A percentile compares a stretch with the other conserved stretches of the same genome.
These are phyloP conservation scores for Chaetodon trifascialis DNA, from an alignment of 2,113 vertebrate genomes.

Conservation along the genomic window DNA sequence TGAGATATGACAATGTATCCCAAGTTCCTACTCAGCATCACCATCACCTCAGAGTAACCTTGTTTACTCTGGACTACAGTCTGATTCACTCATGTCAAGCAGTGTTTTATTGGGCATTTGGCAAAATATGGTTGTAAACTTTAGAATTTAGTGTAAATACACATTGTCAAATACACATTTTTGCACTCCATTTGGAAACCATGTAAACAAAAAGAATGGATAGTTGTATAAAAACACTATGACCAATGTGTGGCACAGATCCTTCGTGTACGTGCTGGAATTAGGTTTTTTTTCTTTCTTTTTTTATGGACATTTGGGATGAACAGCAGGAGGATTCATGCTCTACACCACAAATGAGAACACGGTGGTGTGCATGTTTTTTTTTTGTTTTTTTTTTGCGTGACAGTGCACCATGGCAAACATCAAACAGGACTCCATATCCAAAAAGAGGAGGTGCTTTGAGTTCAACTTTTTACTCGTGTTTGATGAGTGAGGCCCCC, in stretches of 20 bases:
- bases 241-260: not conserved
- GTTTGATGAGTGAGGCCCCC: constrained; percentile 55
- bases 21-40: too few relatives aligned
- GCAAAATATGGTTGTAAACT: not conserved
- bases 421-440: constrained; percentile 42
- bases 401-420: constrained; percentile 46
- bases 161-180: not conserved
- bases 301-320: not conserved
- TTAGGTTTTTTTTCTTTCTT: too few relatives aligned
- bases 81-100: not conserved
- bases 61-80: not conserved
- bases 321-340: not conserved
- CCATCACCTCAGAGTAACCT: not conserved
- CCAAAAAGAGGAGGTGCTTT: constrained; percentile 34
- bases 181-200: not conserved
- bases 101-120: not conserved
- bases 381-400: constrained; percentile 3
- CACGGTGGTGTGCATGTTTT: not conserved
- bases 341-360: constrained; percentile 24
- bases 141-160: not conserved
- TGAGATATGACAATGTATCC: not conserved
- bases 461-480: constrained; percentile 56
- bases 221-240: not conserved
- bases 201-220: not conserved
- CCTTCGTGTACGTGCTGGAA: not conserved